phyloP scores from a whole-genome alignment of 2,888 invertebrate genomes.

The Drosophila mimica region DNA sequence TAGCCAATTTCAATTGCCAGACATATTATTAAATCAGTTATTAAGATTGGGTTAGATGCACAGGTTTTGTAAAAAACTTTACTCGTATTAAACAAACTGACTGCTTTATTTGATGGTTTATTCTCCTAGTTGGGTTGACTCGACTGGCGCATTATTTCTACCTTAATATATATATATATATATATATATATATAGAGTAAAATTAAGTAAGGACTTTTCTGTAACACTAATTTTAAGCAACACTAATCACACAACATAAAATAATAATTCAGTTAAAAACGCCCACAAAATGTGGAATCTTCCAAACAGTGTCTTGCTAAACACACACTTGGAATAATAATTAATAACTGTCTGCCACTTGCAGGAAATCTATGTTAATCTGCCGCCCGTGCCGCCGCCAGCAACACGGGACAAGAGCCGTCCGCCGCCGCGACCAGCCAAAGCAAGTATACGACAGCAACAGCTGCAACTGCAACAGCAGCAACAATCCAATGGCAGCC shows the following conservation, averaged over 20 bases:
- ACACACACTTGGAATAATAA: not conserved
- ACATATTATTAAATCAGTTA: not conserved
- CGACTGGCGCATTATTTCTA: not conserved
- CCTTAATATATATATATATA: too few species aligned
- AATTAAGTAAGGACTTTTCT: not conserved
- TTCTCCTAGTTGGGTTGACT: not conserved
- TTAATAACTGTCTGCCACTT: slow-evolving; percentile 4
- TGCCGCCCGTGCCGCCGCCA: slow-evolving; percentile 79
- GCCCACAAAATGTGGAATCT: not conserved
- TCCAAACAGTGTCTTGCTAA: not conserved
- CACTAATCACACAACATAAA: not conserved
- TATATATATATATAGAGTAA: too few species aligned
- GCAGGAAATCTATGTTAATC: slow-evolving; percentile 84
- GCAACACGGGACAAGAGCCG: slow-evolving; percentile 72
- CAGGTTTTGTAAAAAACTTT: not conserved
- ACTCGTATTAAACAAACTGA: not conserved
- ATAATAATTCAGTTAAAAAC: not conserved
- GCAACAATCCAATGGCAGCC: slow-evolving; percentile 46
- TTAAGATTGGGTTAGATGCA: not conserved
- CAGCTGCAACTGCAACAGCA: slow-evolving; percentile 36
- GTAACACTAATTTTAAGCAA: not conserved
- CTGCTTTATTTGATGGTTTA: not conserved
- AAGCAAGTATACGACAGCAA: slow-evolving; percentile 76
- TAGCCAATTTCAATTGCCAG: not conserved
- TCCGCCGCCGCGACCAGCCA: slow-evolving; percentile 81